Base-by-base conservation (phyloP, 2,888 invertebrate species). In the Ectobius pallidus region DNA sequence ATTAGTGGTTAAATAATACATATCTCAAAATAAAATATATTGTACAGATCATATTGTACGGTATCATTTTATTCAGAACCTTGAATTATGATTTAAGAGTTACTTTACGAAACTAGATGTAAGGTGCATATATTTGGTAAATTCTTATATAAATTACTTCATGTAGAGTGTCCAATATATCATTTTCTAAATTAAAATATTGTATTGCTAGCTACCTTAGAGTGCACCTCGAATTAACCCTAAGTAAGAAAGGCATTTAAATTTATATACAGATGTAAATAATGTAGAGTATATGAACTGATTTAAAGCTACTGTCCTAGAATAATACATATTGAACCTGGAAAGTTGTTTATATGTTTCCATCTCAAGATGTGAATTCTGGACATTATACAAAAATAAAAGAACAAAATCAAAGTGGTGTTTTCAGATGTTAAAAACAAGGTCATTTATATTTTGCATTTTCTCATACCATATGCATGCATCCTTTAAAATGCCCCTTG, bases 1-100 rank as follows among this genome's bases (percentile, higher is more conserved):
- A 20, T 49, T 49, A 49, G 49, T 49, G 49, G 20, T 49, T 49
- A 49, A 49, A 22, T 52, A 25, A 52, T 52, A 25, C 52, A 52
- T 52, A 25, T 52, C 52, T 52, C 25, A 1, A 14, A 52, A 14
- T 22, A n/a, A 52, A 52, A 49, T n/a, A n/a, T n/a, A 14, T 22
- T 7, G 52, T 25, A 25, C 6, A 52, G 52, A 11, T 52, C 7
- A 25, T n/a, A n/a, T 9, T 52, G 25, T 25, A 25, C 20, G 14
- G 52, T 20, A 52, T 52, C 25, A 25, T 46, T 52, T 52, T 52
- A 25, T 25, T 20, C 7, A 52, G 25, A 52, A 22, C 14, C n/a
- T n/a, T n/a, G n/a, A 52, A 16, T 25, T 25, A 16, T 52, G 25
- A 25, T 52, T 4, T 0, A 52, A 52, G 52, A 25, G 25, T 52